Evolutionary conservation across 2,113 vertebrate genomes (phyloP).

Genomic region (Corythaixoides concolor): DNA sequence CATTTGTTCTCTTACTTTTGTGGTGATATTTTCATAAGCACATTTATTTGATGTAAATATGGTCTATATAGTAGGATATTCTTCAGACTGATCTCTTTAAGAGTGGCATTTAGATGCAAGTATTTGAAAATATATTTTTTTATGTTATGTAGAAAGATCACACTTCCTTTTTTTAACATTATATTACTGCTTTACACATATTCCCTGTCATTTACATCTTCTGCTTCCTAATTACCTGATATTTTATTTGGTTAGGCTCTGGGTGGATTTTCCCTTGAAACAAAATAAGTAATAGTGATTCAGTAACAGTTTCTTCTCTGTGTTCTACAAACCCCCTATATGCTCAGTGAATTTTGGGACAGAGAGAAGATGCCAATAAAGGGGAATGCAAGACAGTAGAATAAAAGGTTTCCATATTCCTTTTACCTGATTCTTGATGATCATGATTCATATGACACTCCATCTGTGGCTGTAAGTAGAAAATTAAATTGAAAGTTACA

Average conservation of each 20-base stretch:
- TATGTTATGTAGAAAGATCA: background rate
- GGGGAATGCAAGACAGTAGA: background rate
- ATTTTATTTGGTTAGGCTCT: background rate
- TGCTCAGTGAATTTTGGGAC: background rate
- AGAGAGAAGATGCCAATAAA: background rate
- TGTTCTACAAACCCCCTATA: background rate
- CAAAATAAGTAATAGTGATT: background rate
- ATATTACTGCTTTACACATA: background rate
- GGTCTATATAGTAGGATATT: background rate
- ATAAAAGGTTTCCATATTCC: background rate
- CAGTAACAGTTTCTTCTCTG: background rate
- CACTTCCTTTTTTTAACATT: background rate
- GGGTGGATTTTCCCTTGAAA: background rate
- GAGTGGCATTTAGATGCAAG: background rate
- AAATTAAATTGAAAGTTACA: background rate
- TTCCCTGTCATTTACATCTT: background rate
- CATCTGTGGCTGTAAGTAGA: background rate
- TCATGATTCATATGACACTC: background rate
- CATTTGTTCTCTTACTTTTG: background rate
- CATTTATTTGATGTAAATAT: background rate
- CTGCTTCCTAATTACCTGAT: background rate
- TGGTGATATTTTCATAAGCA: background rate
- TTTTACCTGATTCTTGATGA: background rate
- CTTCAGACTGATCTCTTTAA: background rate
- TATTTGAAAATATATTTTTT: background rate